Base-by-base conservation (phyloP, 2,888 invertebrate genomes). In the Pandemis cinnamomeana region DNA sequence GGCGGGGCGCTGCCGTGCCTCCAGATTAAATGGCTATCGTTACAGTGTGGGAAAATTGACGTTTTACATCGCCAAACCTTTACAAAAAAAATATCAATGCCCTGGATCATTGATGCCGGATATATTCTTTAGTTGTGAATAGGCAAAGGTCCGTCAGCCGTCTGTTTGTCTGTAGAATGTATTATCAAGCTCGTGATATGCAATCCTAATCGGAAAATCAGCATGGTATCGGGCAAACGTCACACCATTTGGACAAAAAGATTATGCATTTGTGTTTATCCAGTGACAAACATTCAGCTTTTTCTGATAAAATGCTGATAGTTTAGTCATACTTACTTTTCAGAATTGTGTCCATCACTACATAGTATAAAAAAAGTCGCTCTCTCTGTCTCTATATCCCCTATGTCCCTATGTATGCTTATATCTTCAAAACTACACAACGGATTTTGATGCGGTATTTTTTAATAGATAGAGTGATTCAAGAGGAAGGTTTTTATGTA, bases 161-260 rank as follows among this genome's bases (percentile, higher is more conserved):
- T 27, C 58, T 58, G 27, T 58, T 27, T 58, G 58, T 58, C 58
- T 58, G 27, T 58, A 27, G 5, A 20, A 27, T 10, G 7, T 51
- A 13, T 11, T 58, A 58, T 58, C 27, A 27, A 10, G 11, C 20
- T 58, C 1, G 27, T 27, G 27, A 58, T 27, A 58, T 58, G 58
- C 27, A 58, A 5, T 58, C 27, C 27, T 8, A 58, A 27, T 58
- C 58, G 5, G 7, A 58, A 58, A 11, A 27, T 15, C 58, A 61
- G n/a, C 61, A 61, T 42, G 42, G 41, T 61, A 61, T 61, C 61
- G 61, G 61, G 2, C 61, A 42, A 7, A n/a, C 41, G 61, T n/a
- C 61, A 61, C 8, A 61, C 61, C 61, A 42, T n/a, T 7, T 61
- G 2, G 42, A 61, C 61, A 41, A n/a, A 42, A 61, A 58, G 27